These are phyloP conservation scores for Acleris literana DNA, from an alignment of 2,888 invertebrate species.

Conservation along the genomic window DNA sequence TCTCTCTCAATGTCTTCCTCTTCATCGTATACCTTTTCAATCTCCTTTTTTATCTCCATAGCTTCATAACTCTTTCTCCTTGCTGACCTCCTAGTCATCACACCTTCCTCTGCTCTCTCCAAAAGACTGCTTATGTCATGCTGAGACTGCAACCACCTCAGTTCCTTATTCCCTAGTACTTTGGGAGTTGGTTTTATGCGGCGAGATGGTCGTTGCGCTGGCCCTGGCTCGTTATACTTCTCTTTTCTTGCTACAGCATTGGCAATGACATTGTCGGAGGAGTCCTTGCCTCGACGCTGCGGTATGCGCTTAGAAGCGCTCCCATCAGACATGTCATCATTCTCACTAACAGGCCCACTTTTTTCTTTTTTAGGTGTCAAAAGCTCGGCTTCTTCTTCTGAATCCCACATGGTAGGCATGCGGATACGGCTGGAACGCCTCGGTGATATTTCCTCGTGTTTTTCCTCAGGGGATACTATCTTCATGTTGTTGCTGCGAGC, in stretches of 20 bases:
- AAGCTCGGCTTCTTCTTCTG: conserved; percentile 65
- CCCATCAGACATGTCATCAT: conserved; percentile 66
- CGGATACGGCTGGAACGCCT: conserved; percentile 66
- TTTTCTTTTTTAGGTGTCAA: conserved; percentile 60
- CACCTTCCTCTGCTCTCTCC: conserved; percentile 70
- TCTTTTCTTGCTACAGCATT: conserved; percentile 89
- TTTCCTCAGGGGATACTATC: conserved; percentile 76
- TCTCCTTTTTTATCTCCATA: conserved; percentile 33
- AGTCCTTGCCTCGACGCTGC: conserved; percentile 85
- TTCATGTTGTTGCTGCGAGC: conserved; percentile 80
- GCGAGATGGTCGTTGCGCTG: conserved; percentile 67
- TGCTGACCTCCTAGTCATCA: conserved; percentile 65
- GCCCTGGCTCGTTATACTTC: conserved; percentile 83
- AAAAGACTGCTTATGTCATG: conserved; percentile 53
- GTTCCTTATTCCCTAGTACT: conserved; percentile 86
- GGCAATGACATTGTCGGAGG: conserved; percentile 85
- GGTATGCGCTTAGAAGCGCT: conserved; percentile 85
- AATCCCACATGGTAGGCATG: conserved; percentile 62
- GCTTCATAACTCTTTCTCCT: conserved; percentile 50
- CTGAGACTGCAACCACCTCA: conserved; percentile 83
- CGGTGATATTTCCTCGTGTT: conserved; percentile 67
- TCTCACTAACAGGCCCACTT: conserved; percentile 63
- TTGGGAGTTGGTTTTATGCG: conserved; percentile 87
- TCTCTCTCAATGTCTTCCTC: conserved; percentile 31
- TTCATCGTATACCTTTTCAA: conserved; percentile 21